Conservation (phyloP, 2,888 invertebrate species). For the Ophion costatus region DNA sequence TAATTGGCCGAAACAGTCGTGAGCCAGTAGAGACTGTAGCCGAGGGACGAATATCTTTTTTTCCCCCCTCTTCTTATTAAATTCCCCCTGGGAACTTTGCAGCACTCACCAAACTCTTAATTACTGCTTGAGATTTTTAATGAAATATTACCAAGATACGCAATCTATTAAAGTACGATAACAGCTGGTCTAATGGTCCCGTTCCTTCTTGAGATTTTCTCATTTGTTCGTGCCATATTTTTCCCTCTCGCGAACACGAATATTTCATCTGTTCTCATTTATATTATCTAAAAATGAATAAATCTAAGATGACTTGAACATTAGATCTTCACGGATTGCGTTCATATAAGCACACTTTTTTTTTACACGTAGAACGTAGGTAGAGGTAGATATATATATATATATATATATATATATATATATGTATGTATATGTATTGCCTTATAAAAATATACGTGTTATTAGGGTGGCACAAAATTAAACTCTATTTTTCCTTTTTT, state of each 20-base stretch:
- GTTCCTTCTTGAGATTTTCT: constrained; percentile 18
- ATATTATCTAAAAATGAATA: constrained; percentile 18
- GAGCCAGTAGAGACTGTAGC: constrained; percentile 14
- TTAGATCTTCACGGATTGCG: no score
- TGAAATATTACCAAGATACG: constrained; percentile 64
- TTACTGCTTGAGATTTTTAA: constrained; percentile 66
- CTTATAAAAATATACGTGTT: not conserved
- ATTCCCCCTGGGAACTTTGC: constrained; percentile 41
- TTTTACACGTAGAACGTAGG: not conserved
- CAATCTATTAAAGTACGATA: constrained; percentile 62
- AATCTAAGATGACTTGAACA: not conserved
- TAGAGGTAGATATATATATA: no score
- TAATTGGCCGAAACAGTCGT: constrained; percentile 39
- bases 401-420: no score
- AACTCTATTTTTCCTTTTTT: no score
- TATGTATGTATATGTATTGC: not conserved
- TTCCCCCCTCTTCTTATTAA: constrained; percentile 29
- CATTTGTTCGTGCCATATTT: constrained; percentile 23
- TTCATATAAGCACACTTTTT: not conserved
- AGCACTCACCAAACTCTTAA: constrained; percentile 41
- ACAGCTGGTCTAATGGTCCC: constrained; percentile 57
- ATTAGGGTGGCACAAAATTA: no score
- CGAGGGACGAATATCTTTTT: constrained; percentile 25
- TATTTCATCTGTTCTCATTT: constrained; percentile 27
- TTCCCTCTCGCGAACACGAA: constrained; percentile 8